A percentile compares a stretch with the other conserved stretches of the same genome.
These are phyloP conservation scores for Solenodon paradoxus DNA, from an alignment of 2,113 vertebrate species.

Conservation along the genomic window DNA sequence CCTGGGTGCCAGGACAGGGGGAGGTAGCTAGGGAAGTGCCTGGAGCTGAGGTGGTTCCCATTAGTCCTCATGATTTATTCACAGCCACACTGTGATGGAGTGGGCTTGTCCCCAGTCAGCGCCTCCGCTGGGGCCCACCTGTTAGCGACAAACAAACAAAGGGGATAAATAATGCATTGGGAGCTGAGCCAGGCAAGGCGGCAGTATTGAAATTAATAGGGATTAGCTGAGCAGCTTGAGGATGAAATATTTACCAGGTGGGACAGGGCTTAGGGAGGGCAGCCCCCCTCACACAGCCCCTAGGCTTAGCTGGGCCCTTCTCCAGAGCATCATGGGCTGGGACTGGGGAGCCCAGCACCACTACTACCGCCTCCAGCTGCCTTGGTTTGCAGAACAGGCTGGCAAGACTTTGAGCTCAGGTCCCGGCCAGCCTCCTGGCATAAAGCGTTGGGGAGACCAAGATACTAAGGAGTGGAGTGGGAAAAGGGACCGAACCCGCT, in stretches of 20 bases:
- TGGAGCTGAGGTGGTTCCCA: constrained; percentile 86
- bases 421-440: not conserved
- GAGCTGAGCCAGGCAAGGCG: constrained; percentile 85
- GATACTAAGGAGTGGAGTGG: not conserved
- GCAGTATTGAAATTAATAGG: constrained; percentile 96
- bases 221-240: constrained; percentile 91
- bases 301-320: not conserved
- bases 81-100: constrained; percentile 92
- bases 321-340: not conserved
- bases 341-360: not conserved
- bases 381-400: not conserved
- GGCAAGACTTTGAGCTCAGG: not conserved
- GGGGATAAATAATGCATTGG: constrained; percentile 98
- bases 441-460: not conserved
- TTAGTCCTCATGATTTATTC: constrained; percentile 99
- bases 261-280: constrained; percentile 78
- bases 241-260: constrained; percentile 84
- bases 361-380: not conserved
- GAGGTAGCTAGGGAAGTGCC: constrained; percentile 62
- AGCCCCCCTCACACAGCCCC: constrained; percentile 13
- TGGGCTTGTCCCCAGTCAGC: constrained; percentile 85
- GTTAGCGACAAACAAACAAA: constrained; percentile 99
- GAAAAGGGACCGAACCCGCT: not conserved
- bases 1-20: constrained; percentile 58
- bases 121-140: constrained; percentile 89